phyloP scores from a whole-genome alignment of 2,888 invertebrate species.

The Salpingus planirostris region DNA sequence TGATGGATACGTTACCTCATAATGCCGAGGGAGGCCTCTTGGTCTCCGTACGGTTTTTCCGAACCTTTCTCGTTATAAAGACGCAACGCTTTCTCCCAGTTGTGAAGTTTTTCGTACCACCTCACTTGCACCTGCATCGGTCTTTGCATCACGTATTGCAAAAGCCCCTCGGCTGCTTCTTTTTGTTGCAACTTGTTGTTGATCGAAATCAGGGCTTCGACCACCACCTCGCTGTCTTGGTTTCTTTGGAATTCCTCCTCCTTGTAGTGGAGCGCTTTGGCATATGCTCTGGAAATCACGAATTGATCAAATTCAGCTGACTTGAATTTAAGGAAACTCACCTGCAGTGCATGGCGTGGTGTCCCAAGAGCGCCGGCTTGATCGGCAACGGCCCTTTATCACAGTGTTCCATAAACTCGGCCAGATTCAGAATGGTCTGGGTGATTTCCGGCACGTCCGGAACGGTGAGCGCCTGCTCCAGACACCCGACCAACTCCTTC shows the following conservation, averaged over 20 bases:
- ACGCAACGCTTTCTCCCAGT: slow-evolving; percentile 93
- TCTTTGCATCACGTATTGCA: slow-evolving; percentile 83
- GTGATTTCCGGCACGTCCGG: slow-evolving; percentile 94
- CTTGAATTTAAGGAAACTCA: no score
- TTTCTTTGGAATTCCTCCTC: slow-evolving; percentile 89
- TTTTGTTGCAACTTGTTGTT: slow-evolving; percentile 98
- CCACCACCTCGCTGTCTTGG: slow-evolving; percentile 77
- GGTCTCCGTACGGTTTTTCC: slow-evolving; percentile 46
- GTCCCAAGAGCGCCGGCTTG: slow-evolving; percentile 77
- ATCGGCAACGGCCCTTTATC: slow-evolving; percentile 92
- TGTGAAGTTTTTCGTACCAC: slow-evolving; percentile 98
- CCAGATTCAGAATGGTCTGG: slow-evolving; percentile 91
- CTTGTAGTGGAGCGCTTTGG: slow-evolving; percentile 78
- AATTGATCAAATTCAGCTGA: slow-evolving; percentile 3
- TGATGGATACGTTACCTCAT: no score
- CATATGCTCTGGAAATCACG: slow-evolving; percentile 48
- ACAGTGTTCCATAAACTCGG: slow-evolving; percentile 99
- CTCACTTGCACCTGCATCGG: slow-evolving; percentile 63
- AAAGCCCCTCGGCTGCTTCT: slow-evolving; percentile 90
- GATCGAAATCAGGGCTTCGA: slow-evolving; percentile 90
- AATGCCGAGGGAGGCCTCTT: slow-evolving; percentile 80
- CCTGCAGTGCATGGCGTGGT: slow-evolving; percentile 90
- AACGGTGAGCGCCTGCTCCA: slow-evolving; percentile 84
- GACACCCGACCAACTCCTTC: slow-evolving; percentile 63
- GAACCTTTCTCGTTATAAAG: slow-evolving; percentile 73